Base-by-base conservation (phyloP, 2,888 invertebrate species). In the Xanthia icteritia region DNA sequence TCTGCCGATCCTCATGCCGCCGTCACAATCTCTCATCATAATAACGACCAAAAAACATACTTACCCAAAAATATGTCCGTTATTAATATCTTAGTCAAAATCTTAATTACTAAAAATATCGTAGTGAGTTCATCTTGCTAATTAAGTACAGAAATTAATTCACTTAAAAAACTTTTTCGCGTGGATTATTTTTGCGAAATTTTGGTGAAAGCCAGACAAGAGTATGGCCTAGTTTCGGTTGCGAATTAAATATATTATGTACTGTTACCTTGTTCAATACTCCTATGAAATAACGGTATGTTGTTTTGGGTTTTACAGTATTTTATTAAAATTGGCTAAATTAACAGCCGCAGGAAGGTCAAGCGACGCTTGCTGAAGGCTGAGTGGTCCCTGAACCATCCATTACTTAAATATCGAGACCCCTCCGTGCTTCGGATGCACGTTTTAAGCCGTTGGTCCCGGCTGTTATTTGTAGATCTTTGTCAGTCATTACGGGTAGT, bases 91-190 rank as follows among this genome's bases (percentile, higher is more conserved):
- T 31, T n/a, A 69, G 27, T 27, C 58, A 63, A 76, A 68, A 79
- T 86, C 84, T 83, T 86, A 86, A 86, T 83, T 67, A 79, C 42
- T 23, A 58, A 64, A 82, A 76, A 78, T 73, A 79, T 68, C 65
- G 20, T 42, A 71, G 51, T 20, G 73, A 64, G 61, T 70, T 70
- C 85, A 77, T 86, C 86, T 77, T 27, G 56, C 70, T 83, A 83
- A 86, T 86, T 86, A 88, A 81, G 73, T 69, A 60, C 45, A 61
- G 51, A 72, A 85, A 82, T 58, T 3, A 67, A 72, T 82, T 78
- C 5, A 66, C 69, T 77, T 76, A 42, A 27, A 58, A 75, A 75
- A 71, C 51, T 73, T 68, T 77, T 77, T 64, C 63, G 64, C 63
- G 64, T 58, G 69, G 20, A 56, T 70, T 77, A 45, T 73, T 70